phyloP scores from a whole-genome alignment of 2,888 invertebrate species.

The Lissocephala sabroskyi region DNA sequence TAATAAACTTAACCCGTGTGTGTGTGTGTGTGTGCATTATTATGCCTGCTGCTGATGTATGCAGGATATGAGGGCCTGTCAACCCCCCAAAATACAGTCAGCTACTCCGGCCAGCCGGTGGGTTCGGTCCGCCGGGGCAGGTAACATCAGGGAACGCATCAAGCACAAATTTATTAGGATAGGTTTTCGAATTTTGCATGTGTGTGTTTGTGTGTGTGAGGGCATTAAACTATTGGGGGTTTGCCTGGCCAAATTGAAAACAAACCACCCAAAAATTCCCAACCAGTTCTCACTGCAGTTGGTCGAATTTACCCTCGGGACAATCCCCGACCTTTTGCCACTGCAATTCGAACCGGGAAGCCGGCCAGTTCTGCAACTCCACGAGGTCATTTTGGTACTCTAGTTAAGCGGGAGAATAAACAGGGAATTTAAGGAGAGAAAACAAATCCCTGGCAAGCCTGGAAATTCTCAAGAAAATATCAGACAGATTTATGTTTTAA shows the following conservation, averaged over 20 bases:
- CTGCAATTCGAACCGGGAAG: conserved; percentile 5
- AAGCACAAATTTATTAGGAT: conserved; percentile 64
- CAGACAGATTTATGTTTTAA: no score
- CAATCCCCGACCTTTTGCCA: no score
- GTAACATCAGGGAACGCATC: conserved; percentile 60
- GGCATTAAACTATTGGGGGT: conserved; percentile 2
- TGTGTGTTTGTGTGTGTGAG: conserved; percentile 5
- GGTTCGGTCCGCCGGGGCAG: conserved; percentile 22
- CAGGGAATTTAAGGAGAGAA: no score
- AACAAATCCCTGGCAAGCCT: no score
- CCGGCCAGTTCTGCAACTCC: no score
- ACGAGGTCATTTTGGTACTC: no score
- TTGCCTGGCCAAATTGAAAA: conserved; percentile 4
- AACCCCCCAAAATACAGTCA: conserved; percentile 3
- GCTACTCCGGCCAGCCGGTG: neutral
- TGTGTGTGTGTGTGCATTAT: conserved; percentile 39
- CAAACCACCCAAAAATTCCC: neutral
- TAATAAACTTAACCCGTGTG: conserved; percentile 47
- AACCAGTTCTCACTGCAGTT: conserved; percentile 3
- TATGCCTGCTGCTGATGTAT: conserved; percentile 24
- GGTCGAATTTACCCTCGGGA: no score
- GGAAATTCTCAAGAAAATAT: no score
- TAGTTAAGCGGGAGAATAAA: no score
- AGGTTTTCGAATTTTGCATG: conserved; percentile 52
- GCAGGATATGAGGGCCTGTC: conserved; percentile 28